Percentiles rank a stretch among this genome's conserved stretches.
Conservation (phyloP, 1,140 invertebrate genomes). For the Doryteuthis pealeii region DNA sequence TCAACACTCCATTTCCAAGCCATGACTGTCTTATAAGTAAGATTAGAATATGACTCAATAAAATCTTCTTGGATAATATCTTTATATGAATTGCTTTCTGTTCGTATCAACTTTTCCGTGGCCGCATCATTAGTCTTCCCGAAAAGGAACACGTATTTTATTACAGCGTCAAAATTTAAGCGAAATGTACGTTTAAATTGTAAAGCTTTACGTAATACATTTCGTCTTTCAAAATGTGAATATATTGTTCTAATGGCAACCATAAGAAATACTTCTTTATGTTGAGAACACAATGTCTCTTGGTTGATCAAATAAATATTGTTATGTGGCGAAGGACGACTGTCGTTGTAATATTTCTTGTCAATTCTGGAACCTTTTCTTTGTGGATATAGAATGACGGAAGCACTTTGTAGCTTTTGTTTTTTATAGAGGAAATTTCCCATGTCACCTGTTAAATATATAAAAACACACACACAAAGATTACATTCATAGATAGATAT, state of each 20-base stretch:
- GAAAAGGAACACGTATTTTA: not conserved
- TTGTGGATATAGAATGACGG: too few relatives aligned
- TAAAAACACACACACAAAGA: too few relatives aligned
- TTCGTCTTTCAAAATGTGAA: not conserved
- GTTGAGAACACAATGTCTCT: not conserved
- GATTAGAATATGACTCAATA: constrained; percentile 27
- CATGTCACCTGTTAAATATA: too few relatives aligned
- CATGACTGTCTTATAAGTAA: constrained; percentile 33
- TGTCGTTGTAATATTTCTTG: too few relatives aligned
- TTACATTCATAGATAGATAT: too few relatives aligned
- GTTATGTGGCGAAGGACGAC: too few relatives aligned
- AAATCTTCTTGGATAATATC: constrained; percentile 43
- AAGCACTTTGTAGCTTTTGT: too few relatives aligned
- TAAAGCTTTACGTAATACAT: not conserved
- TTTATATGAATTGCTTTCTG: constrained; percentile 24
- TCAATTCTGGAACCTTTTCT: too few relatives aligned
- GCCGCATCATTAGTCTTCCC: not conserved
- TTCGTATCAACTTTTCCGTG: not conserved
- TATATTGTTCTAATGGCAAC: not conserved
- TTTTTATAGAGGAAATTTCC: too few relatives aligned
- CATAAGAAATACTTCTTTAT: not conserved
- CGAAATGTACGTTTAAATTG: not conserved
- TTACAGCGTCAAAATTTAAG: not conserved
- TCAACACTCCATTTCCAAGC: constrained; percentile 29
- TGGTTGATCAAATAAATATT: too few relatives aligned